These are phyloP conservation scores for Sphaeridia pumilis DNA, from an alignment of 2,888 invertebrate genomes.

Conservation along the genomic window DNA sequence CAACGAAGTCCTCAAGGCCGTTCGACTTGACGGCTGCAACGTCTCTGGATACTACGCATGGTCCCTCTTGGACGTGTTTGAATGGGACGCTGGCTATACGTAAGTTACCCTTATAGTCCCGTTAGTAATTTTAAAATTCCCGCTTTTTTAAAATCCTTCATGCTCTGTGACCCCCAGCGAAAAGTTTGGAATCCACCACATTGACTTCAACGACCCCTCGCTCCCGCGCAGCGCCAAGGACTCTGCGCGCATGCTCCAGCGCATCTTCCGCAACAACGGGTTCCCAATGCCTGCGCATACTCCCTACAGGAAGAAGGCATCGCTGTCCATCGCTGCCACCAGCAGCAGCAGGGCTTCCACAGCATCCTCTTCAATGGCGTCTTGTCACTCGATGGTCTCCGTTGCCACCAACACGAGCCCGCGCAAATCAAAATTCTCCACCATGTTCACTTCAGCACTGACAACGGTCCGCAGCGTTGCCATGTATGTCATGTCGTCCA, in stretches of 20 bases:
- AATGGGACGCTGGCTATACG: constrained; percentile 31
- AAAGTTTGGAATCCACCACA: not conserved
- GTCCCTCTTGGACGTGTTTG: constrained; percentile 32
- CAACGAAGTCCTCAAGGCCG: constrained; percentile 30
- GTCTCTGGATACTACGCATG: constrained; percentile 29
- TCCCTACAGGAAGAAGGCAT: not conserved
- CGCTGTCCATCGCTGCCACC: no score
- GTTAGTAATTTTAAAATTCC: constrained; percentile 1
- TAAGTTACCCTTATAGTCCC: constrained; percentile 7
- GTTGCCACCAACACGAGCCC: not conserved
- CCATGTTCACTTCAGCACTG: no score
- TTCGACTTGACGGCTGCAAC: constrained; percentile 26
- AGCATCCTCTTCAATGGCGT: no score
- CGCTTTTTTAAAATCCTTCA: not conserved
- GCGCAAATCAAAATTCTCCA: not conserved
- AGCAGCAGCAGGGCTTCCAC: no score
- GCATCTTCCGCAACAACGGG: not conserved
- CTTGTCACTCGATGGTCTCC: not conserved
- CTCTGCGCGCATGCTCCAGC: not conserved
- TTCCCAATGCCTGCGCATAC: not conserved
- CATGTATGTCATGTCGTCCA: not conserved
- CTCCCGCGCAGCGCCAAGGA: not conserved
- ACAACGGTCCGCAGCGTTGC: not conserved
- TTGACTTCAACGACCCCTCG: not conserved
- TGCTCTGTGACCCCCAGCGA: not conserved